Conservation (phyloP, 2,888 invertebrate genomes). For the Cryptosula pallasiana region DNA sequence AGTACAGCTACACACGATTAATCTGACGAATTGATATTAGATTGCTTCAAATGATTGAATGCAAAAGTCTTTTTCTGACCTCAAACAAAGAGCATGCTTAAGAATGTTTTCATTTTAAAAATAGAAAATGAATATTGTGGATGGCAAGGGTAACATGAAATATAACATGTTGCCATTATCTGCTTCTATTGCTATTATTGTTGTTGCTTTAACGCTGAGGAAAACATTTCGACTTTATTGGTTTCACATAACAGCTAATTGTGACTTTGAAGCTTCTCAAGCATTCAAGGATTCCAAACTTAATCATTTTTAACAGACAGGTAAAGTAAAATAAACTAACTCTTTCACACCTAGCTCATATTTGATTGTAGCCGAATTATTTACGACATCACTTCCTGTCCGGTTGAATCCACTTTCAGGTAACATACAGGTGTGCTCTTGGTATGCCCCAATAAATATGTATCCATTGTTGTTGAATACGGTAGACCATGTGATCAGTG, state of each 20-base stretch:
- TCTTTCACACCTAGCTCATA: not conserved
- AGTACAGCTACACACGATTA: not conserved
- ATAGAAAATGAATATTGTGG: too few species aligned
- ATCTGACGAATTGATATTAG: too few species aligned
- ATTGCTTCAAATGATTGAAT: too few species aligned
- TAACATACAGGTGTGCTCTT: not conserved
- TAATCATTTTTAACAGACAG: too few species aligned
- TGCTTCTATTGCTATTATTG: too few species aligned
- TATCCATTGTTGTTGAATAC: constrained; percentile 22
- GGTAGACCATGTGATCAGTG: constrained; percentile 7
- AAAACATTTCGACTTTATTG: not conserved
- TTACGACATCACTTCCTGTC: not conserved
- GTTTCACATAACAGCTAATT: not conserved
- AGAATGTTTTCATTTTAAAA: too few species aligned
- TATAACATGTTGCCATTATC: too few species aligned
- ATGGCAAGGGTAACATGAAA: too few species aligned
- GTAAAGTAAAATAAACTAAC: too few species aligned
- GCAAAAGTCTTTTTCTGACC: too few species aligned
- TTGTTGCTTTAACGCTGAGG: too few species aligned
- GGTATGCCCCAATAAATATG: constrained; percentile 13
- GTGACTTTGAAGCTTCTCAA: not conserved
- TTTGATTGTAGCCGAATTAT: not conserved
- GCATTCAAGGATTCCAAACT: not conserved
- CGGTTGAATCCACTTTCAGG: not conserved
- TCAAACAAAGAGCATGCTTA: not conserved